Base-by-base conservation (phyloP, 2,888 invertebrate species). In the Drosophila dives region DNA sequence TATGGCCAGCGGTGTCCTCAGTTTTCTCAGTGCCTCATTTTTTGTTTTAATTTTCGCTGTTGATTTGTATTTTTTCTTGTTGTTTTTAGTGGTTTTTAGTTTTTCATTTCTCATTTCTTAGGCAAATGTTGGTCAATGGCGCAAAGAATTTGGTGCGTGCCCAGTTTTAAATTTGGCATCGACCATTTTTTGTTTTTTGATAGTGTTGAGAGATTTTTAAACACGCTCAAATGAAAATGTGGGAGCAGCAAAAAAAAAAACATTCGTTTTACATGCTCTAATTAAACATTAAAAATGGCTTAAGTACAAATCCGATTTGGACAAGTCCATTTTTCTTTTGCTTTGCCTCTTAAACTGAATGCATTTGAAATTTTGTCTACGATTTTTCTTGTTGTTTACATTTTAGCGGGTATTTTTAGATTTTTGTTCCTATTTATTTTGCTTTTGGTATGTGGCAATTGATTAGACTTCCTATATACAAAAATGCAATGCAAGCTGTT, bases 111-210 rank as follows among this genome's bases (percentile, higher is more conserved):
- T 45, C 45, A 71, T 59, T 69, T 78, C 68, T 77, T 67, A 67
- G 56, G 53, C 58, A 65, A 66, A 86, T 80, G 72, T 86, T 89
- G 85, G 85, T 86, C 85, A 89, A 89, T 89, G 85, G 86, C 77
- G 54, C 58, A 73, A 51, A 63, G 58, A 69, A 76, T 76, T 59
- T 59, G 34, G 40, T 67, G 48, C 54, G 33, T 54, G 42, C 68
- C 67, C 49, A 38, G 77, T 75, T 77, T 76, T 69, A 60, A 79
- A 54, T 68, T 75, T 80, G 76, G 77, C 75, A 80, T 12, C 62
- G 60, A 72, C 11, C 4, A 54, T 40, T 63, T 62, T 58, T 58
- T 64, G 7, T 7, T 4, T 36, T 53, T 54, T 36, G 36, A 75
- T 61, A 61, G 45, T n/a, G 15, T 26, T 58, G 8, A 33, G 26